Evolutionary conservation across 2,113 vertebrate genomes (phyloP), one percentile per base, ranked within the genome.

Genomic region (Gymnogyps californianus): DNA sequence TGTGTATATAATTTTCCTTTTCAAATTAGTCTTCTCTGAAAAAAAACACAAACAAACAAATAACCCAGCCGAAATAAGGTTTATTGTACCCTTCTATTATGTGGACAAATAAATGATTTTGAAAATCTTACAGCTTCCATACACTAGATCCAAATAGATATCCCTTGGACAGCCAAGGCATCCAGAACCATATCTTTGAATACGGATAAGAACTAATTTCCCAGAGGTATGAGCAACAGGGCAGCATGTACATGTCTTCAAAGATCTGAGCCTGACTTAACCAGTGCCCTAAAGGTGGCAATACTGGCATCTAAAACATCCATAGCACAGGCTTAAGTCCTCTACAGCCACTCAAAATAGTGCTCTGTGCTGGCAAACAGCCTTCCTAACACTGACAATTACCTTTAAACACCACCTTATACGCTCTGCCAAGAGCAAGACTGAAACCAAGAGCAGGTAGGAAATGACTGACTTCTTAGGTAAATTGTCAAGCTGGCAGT

Each of bases 171-270:
- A 70, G 32, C 26, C 21, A 54, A 69, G 49, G n/a, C n/a, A 74
- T 13, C 9, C 49, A 84, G 32, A 87, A 74, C 7, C 31, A 6
- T 32, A 31, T 25, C 11, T 82, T 16, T 47, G 20, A 57, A 52
- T 55, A 81, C 0, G 13, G 20, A 13, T 21, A 26, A 24, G 29
- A 80, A n/a, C 7, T 7, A 9, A 54, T 75, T 74, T 75, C 46
- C 22, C 34, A 44, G 75, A 40, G 12, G 31, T 31, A 44, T 2
- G 32, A 88, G 8, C 20, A 51, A 31, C 31, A 88, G 25, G 16
- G 12, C n/a, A 75, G 57, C 36, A 52, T 0, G 0, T 22, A 40
- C 9, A 9, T 4, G 0, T 49, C 57, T 66, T 83, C 67, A 71
- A 40, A 80, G 31, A 49, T 31, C 40, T 82, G 44, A 40, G 54